Conservation (phyloP, 1,140 invertebrate species). For the Caenorhabditis remanei region DNA sequence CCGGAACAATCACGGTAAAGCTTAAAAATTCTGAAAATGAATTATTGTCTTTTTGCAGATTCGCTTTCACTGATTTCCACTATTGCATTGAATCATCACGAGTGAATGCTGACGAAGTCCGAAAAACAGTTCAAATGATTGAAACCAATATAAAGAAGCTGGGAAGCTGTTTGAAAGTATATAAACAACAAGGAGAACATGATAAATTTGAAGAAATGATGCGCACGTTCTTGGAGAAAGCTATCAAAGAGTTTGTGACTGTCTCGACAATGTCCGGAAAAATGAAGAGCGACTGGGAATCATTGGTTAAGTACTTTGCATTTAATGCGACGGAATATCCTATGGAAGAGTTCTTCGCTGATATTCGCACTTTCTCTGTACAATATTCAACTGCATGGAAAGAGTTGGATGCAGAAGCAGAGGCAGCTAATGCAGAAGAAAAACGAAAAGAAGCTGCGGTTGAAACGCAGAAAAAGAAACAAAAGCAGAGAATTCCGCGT, state of each 20-base stretch:
- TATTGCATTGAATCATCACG: conserved; percentile 83
- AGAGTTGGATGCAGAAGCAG: conserved; percentile 84
- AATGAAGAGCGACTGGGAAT: conserved; percentile 88
- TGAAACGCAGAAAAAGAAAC: conserved; percentile 86
- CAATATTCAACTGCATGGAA: conserved; percentile 91
- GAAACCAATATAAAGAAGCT: conserved; percentile 48
- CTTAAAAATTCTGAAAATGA: not conserved
- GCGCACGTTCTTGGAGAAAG: conserved; percentile 84
- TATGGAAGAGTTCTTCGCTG: conserved; percentile 94
- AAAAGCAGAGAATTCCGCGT: not conserved
- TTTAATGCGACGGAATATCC: conserved; percentile 94
- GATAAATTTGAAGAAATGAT: conserved; percentile 66
- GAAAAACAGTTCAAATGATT: conserved; percentile 57
- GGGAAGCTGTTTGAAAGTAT: conserved; percentile 65
- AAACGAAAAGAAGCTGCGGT: conserved; percentile 83
- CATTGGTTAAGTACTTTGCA: conserved; percentile 89
- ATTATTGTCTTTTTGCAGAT: conserved; percentile 81
- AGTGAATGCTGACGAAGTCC: conserved; percentile 73
- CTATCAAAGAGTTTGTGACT: conserved; percentile 88
- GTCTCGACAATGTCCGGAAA: conserved; percentile 84
- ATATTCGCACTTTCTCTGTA: conserved; percentile 95
- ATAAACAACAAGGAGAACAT: conserved; percentile 59
- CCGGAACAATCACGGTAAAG: conserved; percentile 78
- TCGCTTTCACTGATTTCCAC: conserved; percentile 88
- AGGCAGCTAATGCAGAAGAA: conserved; percentile 89